A percentile compares a stretch with the other conserved stretches of the same genome.
Conservation (phyloP, 2,113 vertebrate species). For the Muscicapa adusta region DNA sequence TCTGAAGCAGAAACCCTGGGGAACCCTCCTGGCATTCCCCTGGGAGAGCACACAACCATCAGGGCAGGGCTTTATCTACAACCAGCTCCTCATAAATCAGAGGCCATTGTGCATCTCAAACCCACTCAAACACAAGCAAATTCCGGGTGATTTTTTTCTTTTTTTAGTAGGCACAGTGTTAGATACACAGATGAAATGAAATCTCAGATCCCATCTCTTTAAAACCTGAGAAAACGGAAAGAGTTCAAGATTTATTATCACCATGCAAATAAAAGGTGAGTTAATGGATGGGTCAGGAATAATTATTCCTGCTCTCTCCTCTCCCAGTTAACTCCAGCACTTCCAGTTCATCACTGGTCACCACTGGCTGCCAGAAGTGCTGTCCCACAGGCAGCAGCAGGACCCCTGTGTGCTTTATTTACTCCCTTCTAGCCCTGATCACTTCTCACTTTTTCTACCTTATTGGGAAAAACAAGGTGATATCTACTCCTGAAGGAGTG, state of each 20-base stretch:
- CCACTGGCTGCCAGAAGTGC: rapidly evolving
- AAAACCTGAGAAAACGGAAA: neutral
- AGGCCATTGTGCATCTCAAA: neutral
- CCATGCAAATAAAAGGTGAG: neutral
- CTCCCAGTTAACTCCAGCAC: neutral
- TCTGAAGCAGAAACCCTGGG: neutral
- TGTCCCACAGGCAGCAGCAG: neutral
- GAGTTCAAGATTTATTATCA: neutral
- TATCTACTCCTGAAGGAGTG: neutral
- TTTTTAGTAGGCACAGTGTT: neutral
- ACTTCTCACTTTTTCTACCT: neutral
- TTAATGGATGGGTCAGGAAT: neutral
- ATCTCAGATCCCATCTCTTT: neutral
- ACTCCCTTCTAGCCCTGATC: neutral
- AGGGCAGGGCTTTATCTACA: neutral
- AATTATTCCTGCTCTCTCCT: neutral
- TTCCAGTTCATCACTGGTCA: neutral
- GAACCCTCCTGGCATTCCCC: slow-evolving; percentile 30
- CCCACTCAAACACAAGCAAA: neutral
- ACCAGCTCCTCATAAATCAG: neutral
- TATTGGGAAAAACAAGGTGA: neutral
- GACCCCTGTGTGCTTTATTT: neutral
- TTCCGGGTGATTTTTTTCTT: neutral
- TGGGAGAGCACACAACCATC: neutral
- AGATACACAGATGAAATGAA: neutral